Conservation (phyloP, 2,888 invertebrate genomes). For the Hirtodrosophila histrioides region DNA sequence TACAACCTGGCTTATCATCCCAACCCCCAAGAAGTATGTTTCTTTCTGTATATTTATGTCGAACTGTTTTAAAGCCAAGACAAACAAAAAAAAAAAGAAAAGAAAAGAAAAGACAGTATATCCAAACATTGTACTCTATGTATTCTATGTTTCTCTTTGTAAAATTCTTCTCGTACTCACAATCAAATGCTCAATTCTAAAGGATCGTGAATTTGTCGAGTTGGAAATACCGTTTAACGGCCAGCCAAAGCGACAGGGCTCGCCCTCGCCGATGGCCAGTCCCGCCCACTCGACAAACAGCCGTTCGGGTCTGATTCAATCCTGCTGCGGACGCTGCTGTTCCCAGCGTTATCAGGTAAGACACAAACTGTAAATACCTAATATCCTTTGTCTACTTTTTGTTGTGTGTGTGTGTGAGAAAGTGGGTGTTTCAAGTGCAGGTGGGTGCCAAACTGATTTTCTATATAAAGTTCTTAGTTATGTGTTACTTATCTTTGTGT, state of each 20-base stretch:
- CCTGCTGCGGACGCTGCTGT: constrained; percentile 93
- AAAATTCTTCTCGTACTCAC: constrained; percentile 72
- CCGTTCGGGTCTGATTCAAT: constrained; percentile 89
- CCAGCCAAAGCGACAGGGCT: constrained; percentile 95
- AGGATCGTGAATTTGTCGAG: constrained; percentile 99
- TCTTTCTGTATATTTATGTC: constrained; percentile 61
- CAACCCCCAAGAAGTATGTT: constrained; percentile 31
- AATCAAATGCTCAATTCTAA: constrained; percentile 50
- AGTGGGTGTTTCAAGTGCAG: constrained; percentile 32
- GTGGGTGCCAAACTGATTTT: constrained; percentile 46
- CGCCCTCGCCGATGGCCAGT: constrained; percentile 93
- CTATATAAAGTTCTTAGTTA: constrained; percentile 26
- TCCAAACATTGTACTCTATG: constrained; percentile 74
- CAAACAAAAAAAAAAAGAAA: constrained; percentile 8
- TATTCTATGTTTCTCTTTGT: constrained; percentile 74
- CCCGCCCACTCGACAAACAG: constrained; percentile 93
- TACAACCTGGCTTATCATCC: constrained; percentile 32
- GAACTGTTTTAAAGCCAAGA: constrained; percentile 5
- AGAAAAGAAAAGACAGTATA: constrained; percentile 24
- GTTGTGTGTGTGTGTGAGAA: constrained; percentile 13
- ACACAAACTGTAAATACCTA: constrained; percentile 40
- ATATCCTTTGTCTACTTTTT: constrained; percentile 30
- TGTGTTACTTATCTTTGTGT: constrained; percentile 40
- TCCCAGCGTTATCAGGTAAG: constrained; percentile 94
- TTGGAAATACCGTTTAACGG: constrained; percentile 97